Percentiles rank a stretch among this genome's conserved stretches.
Conservation (phyloP, 2,888 invertebrate genomes). For the Orthosia cruda region DNA sequence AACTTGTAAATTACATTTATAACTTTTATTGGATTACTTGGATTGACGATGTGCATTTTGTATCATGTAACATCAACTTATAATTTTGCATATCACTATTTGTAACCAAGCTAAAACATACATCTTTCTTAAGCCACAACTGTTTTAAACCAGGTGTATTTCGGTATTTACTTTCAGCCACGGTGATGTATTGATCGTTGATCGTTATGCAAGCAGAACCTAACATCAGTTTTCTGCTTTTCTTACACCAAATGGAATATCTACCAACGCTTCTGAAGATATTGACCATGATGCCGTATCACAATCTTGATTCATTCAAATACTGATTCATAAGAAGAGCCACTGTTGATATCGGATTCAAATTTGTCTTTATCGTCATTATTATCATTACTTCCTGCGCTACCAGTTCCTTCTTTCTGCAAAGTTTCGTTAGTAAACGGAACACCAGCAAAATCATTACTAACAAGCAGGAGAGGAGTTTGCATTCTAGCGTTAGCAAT, state of each 20-base stretch:
- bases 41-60: not conserved
- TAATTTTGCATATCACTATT: not conserved
- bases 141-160: not conserved
- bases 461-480: not conserved
- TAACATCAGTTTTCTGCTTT: too few species aligned
- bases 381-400: not conserved
- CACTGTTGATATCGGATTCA: too few species aligned
- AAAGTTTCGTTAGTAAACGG: not conserved
- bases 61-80: not conserved
- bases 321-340: too few species aligned
- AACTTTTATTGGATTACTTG: conserved; percentile 1
- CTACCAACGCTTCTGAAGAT: too few species aligned
- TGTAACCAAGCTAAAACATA: not conserved
- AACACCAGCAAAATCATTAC: not conserved
- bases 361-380: not conserved
- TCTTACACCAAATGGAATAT: too few species aligned
- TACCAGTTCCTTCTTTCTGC: not conserved
- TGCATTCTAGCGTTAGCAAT: not conserved
- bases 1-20: not conserved
- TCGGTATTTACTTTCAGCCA: not conserved
- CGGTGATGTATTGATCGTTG: not conserved
- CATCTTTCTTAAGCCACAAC: too few species aligned
- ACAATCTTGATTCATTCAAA: too few species aligned
- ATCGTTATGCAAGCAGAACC: not conserved
- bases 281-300: too few species aligned